phyloP scores from a whole-genome alignment of 2,797 vertebrate genomes.

The Argentina silus region DNA sequence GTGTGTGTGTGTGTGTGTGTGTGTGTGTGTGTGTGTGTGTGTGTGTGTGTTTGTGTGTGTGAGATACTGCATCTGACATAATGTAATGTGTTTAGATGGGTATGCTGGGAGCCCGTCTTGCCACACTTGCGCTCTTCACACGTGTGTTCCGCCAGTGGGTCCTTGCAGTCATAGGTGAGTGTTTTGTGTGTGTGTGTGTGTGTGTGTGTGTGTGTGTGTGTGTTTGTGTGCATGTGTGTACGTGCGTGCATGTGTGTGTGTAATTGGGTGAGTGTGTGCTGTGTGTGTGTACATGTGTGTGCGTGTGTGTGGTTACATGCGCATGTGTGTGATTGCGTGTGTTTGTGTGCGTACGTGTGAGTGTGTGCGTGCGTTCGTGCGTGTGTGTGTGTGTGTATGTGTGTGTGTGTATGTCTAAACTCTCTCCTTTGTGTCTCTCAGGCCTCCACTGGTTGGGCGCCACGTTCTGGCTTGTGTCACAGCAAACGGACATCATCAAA shows the following conservation, averaged over 20 bases:
- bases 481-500: constrained; percentile 83
- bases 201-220: neutral
- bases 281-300: constrained; percentile 18
- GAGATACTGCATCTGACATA: neutral
- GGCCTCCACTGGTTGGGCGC: constrained; percentile 87
- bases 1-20: neutral
- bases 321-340: too few relatives aligned
- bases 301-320: constrained; percentile 18
- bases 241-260: neutral
- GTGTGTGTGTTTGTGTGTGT: constrained; percentile 2
- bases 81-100: constrained; percentile 56
- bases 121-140: constrained; percentile 84
- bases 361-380: neutral
- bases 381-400: constrained; percentile 17
- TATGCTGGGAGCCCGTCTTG: constrained; percentile 84
- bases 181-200: constrained; percentile 11
- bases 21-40: constrained; percentile 15
- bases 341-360: neutral
- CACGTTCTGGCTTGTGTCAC: constrained; percentile 89
- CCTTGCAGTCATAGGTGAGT: constrained; percentile 82
- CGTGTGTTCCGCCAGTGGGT: constrained; percentile 82
- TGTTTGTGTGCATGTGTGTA: constrained; percentile 15
- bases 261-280: neutral
- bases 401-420: constrained; percentile 21
- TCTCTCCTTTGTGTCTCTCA: constrained; percentile 52